These are phyloP conservation scores for Microctonus aethiopoides DNA, from an alignment of 2,888 invertebrate species.

Conservation along the genomic window DNA sequence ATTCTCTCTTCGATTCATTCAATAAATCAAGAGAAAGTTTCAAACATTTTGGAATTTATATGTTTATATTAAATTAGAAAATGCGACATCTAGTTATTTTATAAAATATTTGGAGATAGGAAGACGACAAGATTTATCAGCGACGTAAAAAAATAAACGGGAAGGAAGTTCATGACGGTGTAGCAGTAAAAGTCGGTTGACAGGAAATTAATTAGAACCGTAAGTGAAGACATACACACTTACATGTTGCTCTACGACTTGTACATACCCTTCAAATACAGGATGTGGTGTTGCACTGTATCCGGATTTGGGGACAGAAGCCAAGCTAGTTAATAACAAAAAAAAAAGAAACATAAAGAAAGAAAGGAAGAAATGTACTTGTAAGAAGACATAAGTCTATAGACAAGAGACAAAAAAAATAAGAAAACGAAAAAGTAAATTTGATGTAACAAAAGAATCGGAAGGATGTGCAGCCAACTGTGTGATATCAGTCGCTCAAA, in stretches of 20 bases:
- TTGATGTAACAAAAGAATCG: slow-evolving; percentile 36
- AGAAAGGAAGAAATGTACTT: too few species aligned
- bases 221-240: slow-evolving; percentile 34
- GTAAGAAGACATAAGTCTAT: too few species aligned
- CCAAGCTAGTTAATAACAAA: slow-evolving; percentile 25
- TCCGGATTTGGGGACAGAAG: slow-evolving; percentile 41
- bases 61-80: neutral
- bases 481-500: slow-evolving; percentile 35
- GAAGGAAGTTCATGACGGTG: slow-evolving; percentile 27
- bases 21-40: neutral
- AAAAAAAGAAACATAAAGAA: too few species aligned
- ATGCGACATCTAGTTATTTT: neutral
- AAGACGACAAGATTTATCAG: too few species aligned
- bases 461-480: slow-evolving; percentile 55
- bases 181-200: slow-evolving; percentile 22
- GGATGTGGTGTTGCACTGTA: slow-evolving; percentile 50
- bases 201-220: slow-evolving; percentile 56
- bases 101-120: neutral
- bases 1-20: neutral
- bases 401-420: slow-evolving; percentile 24
- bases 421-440: slow-evolving; percentile 40
- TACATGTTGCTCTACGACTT: slow-evolving; percentile 38
- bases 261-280: slow-evolving; percentile 35
- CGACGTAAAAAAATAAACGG: neutral
- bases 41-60: too few species aligned